Evolutionary conservation across 2,888 invertebrate species (phyloP).

Genomic region (Sarcophaga carnaria): DNA sequence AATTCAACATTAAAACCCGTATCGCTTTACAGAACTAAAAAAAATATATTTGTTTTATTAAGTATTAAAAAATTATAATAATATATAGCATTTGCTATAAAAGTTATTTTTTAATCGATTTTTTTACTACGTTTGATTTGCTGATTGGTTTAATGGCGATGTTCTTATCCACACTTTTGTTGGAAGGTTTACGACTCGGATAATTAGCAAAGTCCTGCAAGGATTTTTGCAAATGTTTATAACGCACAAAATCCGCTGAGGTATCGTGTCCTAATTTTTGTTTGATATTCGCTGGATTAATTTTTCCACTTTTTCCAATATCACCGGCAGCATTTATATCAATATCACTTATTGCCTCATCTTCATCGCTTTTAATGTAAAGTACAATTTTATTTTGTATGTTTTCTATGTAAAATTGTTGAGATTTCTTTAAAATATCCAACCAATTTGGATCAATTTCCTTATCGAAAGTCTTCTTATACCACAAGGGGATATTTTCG

Average conservation of each 20-base stretch:
- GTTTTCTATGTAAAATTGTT: constrained; percentile 48
- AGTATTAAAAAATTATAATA: too few species aligned
- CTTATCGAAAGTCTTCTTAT: constrained; percentile 45
- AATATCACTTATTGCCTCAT: not conserved
- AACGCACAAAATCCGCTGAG: constrained; percentile 31
- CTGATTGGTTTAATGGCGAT: not conserved
- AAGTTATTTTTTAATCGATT: not conserved
- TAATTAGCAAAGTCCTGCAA: not conserved
- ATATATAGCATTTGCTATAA: not conserved
- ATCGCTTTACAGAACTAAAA: too few species aligned
- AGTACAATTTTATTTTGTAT: constrained; percentile 47
- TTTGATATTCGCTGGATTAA: not conserved
- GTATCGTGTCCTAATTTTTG: not conserved
- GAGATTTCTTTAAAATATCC: constrained; percentile 37
- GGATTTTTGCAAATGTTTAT: constrained; percentile 49
- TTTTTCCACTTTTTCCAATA: not conserved
- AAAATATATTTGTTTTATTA: too few species aligned
- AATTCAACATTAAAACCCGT: too few species aligned
- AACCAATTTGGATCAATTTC: constrained; percentile 37
- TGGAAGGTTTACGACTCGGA: constrained; percentile 8
- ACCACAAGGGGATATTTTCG: constrained; percentile 48
- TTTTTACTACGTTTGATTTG: not conserved
- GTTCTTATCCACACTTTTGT: not conserved
- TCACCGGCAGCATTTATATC: not conserved
- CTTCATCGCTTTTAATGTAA: constrained; percentile 13